Evolutionary conservation across 2,113 vertebrate species (phyloP), one percentile per base, ranked within the genome.

Genomic region (Muscicapa adusta): DNA sequence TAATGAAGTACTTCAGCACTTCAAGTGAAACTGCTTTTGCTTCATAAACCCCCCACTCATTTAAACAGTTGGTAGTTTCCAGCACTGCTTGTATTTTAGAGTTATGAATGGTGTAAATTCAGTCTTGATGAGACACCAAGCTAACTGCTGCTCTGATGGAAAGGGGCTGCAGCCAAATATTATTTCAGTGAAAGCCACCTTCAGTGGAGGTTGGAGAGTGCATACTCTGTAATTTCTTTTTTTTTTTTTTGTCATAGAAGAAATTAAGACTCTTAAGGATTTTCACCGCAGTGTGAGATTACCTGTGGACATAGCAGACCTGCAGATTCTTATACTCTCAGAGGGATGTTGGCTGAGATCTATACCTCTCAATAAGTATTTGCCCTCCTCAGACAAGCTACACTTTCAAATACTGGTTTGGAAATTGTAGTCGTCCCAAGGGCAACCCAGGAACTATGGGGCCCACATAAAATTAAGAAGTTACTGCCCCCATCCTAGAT

Each of bases 71-170:
- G 1, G 60, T 33, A 53, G 51, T 57, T 88, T 86, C 83, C 73
- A 91, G 84, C 3, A 1, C 47, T 40, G 58, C 88, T 84, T 86
- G 80, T 51, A 43, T 78, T 75, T 88, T 42, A 58, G 63, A 84
- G 68, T 88, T 83, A 91, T 26, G 40, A 89, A 56, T 89, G 70
- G 66, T 85, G 62, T 83, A 68, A 93, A 91, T 75, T 80, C 81
- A 91, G 70, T 47, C 67, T 72, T 71, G 67, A 76, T 73, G 84
- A 85, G 82, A 94, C 1, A 14, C 51, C 62, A 29, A 74, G 31
- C 70, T 93, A 78, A 58, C 38, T 86, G 31, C n/a, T 63, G 57
- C 56, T 93, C 51, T 81, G 40, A 71, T 2, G 1, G 63, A 51
- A 81, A 61, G 40, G 14, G 26, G 47, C 36, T 93, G 56, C 74